Evolutionary conservation across 30 jellyfish, hydroid and myxozoan species (phyloP), one percentile per base, ranked within the genome.

Genomic region (Nemopilema nomurai): DNA sequence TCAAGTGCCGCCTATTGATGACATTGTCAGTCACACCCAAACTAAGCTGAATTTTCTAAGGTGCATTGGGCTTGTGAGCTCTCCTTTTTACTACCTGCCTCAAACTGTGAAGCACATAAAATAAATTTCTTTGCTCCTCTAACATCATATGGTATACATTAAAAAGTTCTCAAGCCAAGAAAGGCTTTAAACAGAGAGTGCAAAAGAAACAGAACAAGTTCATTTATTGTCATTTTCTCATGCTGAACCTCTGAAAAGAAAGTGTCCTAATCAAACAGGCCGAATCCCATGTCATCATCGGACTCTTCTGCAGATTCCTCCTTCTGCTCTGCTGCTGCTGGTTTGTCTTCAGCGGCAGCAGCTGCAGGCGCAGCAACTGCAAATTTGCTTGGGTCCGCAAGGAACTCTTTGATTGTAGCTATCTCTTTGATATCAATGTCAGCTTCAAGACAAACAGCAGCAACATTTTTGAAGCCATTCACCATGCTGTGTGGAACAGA

Each of bases 211-310:
- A 41, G 13, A 41, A 41, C 13, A 6, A 6, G 13, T 3, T 41
- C 6, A 41, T 13, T 41, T 41, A 3, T 41, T 3, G 13, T 3
- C 57, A 41, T 41, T 41, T 41, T 41, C 6, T 41, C 57, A 3
- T 41, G 6, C 13, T 41, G 6, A 3, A 41, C 57, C 13, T 13
- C 57, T 41, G 57, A 13, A 6, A 41, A 41, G 57, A 41, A 6
- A 41, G 13, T 26, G 77, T 70, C 28, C 64, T 89, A 94, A 64
- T 94, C 99, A 80, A 94, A 94, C 57, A 94, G 87, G 4, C 97
- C 97, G 65, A 94, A 88, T 6, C 99, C 99, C 97, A 94, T 89
- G 76, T 94, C 99, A 52, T 92, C 98, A 80, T 94, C 98, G 0
- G 93, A 79, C 32, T 74, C 89, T 28, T 87, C 98, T 78, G 76